Conservation (phyloP, 2,888 invertebrate species). For the Synanthedon tipuliformis region DNA sequence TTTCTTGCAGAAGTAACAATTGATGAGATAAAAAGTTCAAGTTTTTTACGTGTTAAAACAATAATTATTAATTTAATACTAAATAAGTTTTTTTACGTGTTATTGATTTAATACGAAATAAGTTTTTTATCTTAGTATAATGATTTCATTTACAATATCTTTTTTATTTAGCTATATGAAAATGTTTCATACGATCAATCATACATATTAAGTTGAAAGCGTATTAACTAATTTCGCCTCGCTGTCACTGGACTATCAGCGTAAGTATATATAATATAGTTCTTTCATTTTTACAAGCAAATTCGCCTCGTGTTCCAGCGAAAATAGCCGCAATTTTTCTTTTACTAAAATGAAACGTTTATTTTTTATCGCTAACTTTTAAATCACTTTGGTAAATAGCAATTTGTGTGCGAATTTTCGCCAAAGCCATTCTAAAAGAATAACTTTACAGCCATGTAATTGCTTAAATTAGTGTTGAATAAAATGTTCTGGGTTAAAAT, state of each 20-base stretch:
- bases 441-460: not conserved
- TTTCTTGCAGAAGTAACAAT: no score
- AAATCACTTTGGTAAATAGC: not conserved
- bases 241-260: not conserved
- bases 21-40: no score
- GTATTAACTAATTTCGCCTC: not conserved
- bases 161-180: no score
- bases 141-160: no score
- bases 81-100: no score
- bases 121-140: no score
- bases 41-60: no score
- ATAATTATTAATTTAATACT: no score
- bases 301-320: not conserved
- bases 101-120: no score
- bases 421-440: not conserved
- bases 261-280: not conserved
- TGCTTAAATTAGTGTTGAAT: not conserved
- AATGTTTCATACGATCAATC: no score
- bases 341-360: not conserved
- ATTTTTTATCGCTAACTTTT: not conserved
- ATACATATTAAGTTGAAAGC: no score
- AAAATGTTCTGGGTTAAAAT: not conserved
- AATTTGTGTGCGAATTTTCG: not conserved
- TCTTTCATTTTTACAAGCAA: not conserved
- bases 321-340: not conserved